Base-by-base conservation (phyloP, 2,113 vertebrate genomes). In the Crotalus viridis region DNA sequence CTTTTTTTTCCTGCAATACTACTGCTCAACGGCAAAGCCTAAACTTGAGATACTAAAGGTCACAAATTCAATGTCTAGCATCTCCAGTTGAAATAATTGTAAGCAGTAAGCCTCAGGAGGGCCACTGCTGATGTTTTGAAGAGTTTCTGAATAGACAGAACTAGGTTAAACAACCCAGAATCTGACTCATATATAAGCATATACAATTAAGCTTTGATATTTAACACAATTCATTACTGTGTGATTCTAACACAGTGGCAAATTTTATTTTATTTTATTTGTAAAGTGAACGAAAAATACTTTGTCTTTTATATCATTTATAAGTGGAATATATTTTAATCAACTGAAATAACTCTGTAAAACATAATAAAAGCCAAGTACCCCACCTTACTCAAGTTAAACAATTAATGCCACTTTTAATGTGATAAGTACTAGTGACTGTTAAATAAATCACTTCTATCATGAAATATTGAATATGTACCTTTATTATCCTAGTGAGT, bases 391-490 rank as follows among this genome's bases (percentile, higher is more conserved):
- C 88, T 95, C 4, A 51, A 95, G 93, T 93, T 86, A 93, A 96
- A 95, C 93, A 96, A 94, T 94, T 96, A 96, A 94, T 94, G 92
- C 46, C 96, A 87, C 48, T 54, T 95, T 96, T 94, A 89, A 48
- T 22, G 24, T 93, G 88, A 54, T 91, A 96, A 94, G 81, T 93
- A 95, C 86, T 93, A 96, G 93, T 87, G 95, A 95, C 94, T 94
- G 46, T 91, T 92, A 86, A 90, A 97, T 97, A 96, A 97, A 96
- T 97, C 95, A 95, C 48, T 43, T 94, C 94, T 43, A 93, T 92
- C 93, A 57, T 91, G 91, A 95, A 96, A 93, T 59, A 94, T 90
- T 95, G 92, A 93, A 28, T 54, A 59, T 39, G 9, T 6, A 85
- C 94, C 94, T 96, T 97, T 95, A 95, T 92, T 94, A 94, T 93